Percentiles rank a stretch among this genome's conserved stretches.
phyloP scores from a whole-genome alignment of 1,140 invertebrate species.

The Drosophila virilis region DNA sequence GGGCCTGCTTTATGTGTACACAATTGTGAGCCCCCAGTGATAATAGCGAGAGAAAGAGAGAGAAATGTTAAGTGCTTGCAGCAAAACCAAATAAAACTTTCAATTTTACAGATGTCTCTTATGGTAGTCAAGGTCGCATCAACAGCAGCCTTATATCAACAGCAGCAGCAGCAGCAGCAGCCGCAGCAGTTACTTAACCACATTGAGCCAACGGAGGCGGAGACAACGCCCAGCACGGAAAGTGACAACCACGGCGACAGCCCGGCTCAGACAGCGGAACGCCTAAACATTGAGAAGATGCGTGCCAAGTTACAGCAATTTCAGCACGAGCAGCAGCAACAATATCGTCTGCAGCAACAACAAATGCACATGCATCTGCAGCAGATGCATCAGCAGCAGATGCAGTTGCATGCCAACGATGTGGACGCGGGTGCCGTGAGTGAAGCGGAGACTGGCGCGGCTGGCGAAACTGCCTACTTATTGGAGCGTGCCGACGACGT shows the following conservation, averaged over 20 bases:
- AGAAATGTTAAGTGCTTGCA: neutral
- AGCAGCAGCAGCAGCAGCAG: slow-evolving; percentile 60
- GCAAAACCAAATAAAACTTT: slow-evolving; percentile 37
- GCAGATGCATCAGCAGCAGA: slow-evolving; percentile 58
- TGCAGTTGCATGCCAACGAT: slow-evolving; percentile 41
- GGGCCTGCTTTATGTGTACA: slow-evolving; percentile 69
- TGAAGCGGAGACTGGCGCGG: slow-evolving; percentile 7
- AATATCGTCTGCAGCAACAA: slow-evolving; percentile 65
- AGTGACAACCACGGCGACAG: slow-evolving; percentile 54
- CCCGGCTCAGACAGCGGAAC: slow-evolving; percentile 32
- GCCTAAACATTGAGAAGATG: slow-evolving; percentile 73
- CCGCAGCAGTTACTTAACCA: slow-evolving; percentile 57
- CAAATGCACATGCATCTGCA: slow-evolving; percentile 69
- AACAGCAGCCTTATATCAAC: slow-evolving; percentile 69
- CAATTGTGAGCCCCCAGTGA: slow-evolving; percentile 64
- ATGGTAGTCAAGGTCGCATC: slow-evolving; percentile 82
- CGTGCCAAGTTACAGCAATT: slow-evolving; percentile 77
- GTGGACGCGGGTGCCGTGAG: slow-evolving; percentile 7
- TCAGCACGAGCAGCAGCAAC: slow-evolving; percentile 75
- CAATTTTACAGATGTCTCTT: slow-evolving; percentile 73
- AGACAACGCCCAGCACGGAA: slow-evolving; percentile 38
- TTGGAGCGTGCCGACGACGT: slow-evolving; percentile 80
- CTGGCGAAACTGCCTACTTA: slow-evolving; percentile 79
- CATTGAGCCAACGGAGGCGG: slow-evolving; percentile 39
- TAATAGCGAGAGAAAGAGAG: neutral